Base-by-base conservation (phyloP, 2,797 vertebrate genomes). In the Poeciliopsis gracilis region DNA sequence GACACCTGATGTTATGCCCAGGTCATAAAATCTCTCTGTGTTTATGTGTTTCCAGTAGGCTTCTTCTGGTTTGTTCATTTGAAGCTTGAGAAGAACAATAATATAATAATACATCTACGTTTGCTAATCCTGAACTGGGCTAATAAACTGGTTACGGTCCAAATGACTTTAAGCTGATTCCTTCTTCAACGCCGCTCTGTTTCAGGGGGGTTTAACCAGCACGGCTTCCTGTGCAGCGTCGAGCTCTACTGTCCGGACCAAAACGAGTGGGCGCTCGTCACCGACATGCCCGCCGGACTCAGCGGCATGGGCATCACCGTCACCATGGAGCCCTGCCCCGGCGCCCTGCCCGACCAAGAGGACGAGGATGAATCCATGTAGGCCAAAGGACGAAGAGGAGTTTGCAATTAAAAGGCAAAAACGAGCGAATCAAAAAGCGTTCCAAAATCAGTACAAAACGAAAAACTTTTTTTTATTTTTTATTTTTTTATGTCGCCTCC, bases 241-340 rank as follows among this genome's bases (percentile, higher is more conserved):
- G 96, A 97, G 89, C 93, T 87, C 82, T 97, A 96, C 92, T 95
- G 93, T 78, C 95, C 95, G 0, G 91, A 94, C 2, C 91, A 73
- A 18, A 94, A 97, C n/a, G 90, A 93, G 76, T 97, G 96, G 96
- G 95, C 79, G 0, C 77, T 84, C 16, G 61, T 96, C 82, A 92
- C 92, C 0, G 89, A 94, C 82, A 96, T 97, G 96, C 90, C 94
- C 0, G 20, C 89, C 0, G 95, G 93, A 18, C 94, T 96, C 79
- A 97, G 96, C 63, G 96, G 96, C 30, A 96, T 97, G 94, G 96
- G 96, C 69, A 89, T 97, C 15, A 94, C 96, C 1, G 96, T 97
- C 20, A 97, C 96, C 87, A 97, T 97, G 96, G 96, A 97, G 89
- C 96, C 96, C 9, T 97, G 96, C 80, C 96, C 96, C 0, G 94